phyloP scores from a whole-genome alignment of 2,797 vertebrate species.

The Lutra lutra region DNA sequence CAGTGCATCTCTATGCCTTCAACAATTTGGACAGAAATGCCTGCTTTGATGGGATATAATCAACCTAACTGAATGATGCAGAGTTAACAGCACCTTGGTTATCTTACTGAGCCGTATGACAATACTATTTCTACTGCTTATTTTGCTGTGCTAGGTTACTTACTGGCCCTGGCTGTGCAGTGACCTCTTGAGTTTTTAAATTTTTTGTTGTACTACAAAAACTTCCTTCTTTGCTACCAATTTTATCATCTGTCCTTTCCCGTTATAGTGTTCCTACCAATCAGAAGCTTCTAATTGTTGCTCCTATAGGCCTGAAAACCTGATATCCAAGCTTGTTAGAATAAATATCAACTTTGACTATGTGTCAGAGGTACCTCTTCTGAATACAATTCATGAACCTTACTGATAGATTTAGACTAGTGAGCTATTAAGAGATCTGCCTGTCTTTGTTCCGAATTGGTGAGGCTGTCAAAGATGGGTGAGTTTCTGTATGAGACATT shows the following conservation, averaged over 20 bases:
- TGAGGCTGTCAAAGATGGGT: not conserved
- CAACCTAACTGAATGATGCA: not conserved
- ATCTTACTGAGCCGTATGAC: not conserved
- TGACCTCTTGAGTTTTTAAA: not conserved
- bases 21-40: not conserved
- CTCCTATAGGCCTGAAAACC: not conserved
- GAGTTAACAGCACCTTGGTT: not conserved
- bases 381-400: constrained; percentile 28
- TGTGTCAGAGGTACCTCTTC: not conserved
- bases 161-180: not conserved
- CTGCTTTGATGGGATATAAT: not conserved
- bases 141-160: not conserved
- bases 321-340: not conserved
- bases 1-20: not conserved
- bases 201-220: not conserved
- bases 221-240: not conserved
- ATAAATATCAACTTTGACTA: not conserved
- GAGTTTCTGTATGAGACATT: not conserved
- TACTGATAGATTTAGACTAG: not conserved
- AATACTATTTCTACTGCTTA: not conserved
- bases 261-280: not conserved
- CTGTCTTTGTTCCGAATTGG: not conserved
- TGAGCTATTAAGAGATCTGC: not conserved
- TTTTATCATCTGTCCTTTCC: not conserved
- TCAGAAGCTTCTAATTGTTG: not conserved